Evolutionary conservation across 2,888 invertebrate genomes (phyloP).

Genomic region (Rhagonycha fulva): DNA sequence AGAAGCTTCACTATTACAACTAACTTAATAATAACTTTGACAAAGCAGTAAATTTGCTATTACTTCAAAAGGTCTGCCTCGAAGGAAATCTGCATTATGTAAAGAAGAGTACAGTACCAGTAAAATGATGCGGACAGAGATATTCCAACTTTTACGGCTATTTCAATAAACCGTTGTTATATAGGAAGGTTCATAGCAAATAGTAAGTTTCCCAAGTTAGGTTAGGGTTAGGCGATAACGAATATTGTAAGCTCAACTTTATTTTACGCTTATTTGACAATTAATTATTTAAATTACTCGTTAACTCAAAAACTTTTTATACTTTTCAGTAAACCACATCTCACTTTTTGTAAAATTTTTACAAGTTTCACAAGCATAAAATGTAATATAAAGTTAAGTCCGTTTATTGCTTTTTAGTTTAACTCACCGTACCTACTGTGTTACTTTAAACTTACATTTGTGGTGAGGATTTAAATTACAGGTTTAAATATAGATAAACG

Average conservation of each 20-base stretch:
- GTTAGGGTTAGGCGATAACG: slow-evolving; percentile 14
- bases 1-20: slow-evolving; percentile 19
- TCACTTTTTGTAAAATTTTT: neutral
- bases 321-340: neutral
- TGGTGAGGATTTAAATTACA: neutral
- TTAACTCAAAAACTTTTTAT: neutral
- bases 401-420: neutral
- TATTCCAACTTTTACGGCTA: slow-evolving; percentile 12
- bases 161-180: slow-evolving; percentile 17
- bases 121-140: slow-evolving; percentile 18
- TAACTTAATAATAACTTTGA: slow-evolving; percentile 27
- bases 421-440: neutral
- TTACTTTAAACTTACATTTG: slow-evolving; percentile 1
- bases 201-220: neutral
- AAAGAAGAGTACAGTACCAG: slow-evolving; percentile 12
- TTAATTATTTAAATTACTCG: neutral
- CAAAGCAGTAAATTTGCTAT: slow-evolving; percentile 24
- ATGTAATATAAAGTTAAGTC: neutral
- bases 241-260: slow-evolving; percentile 8
- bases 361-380: neutral
- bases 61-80: slow-evolving; percentile 16
- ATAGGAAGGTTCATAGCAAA: slow-evolving; percentile 11
- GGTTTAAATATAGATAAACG: slow-evolving; percentile 3
- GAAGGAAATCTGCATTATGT: slow-evolving; percentile 19
- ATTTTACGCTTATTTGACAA: neutral